Base-by-base conservation (phyloP, 1,140 invertebrate genomes). In the Drosophila orosa region DNA sequence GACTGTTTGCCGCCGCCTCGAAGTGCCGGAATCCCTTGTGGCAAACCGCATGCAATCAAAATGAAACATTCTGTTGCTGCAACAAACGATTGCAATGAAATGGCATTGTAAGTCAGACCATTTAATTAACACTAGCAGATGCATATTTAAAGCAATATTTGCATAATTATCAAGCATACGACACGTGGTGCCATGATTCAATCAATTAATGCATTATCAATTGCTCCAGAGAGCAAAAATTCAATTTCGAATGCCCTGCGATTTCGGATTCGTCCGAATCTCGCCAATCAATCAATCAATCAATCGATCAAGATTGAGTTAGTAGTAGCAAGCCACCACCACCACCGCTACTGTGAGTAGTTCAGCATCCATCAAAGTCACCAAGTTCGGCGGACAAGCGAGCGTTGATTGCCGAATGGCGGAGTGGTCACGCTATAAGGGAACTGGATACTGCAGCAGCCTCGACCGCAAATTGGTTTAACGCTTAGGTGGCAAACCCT, bases 321-420 rank as follows among this genome's bases (percentile, higher is more conserved):
- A 66, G 29, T 59, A 65, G 35, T 48, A 60, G 31, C 42, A 39
- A 42, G 40, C 59, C 48, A 19, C 24, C 24, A 27, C 39, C 17
- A 42, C 22, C 7, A 45, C 42, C n/a, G 9, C 29, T 6, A 57
- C 50, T 44, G 58, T 19, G 44, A 60, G 29, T 61, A 45, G 55
- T 37, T 61, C 22, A 35, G 40, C 69, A 81, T 81, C 79, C 77
- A 81, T 81, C 79, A 81, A 78, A 78, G 74, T 78, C 73, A 73
- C 39, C 56, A 60, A 77, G 59, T 27, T 39, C 44, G 31, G 19
- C n/a, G 33, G 37, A 33, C 66, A 40, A 52, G 39, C 24, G 19
- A 24, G 48, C 61, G 58, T n/a, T 48, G 40, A 37, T 45, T 25
- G 54, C 37, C 33, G 27, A 45, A 37, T 27, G 48, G 19, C 27